Percentiles rank a stretch among this genome's conserved stretches.
These are phyloP conservation scores for Neotoxoptera formosana DNA, from an alignment of 1,140 invertebrate species.

Conservation along the genomic window DNA sequence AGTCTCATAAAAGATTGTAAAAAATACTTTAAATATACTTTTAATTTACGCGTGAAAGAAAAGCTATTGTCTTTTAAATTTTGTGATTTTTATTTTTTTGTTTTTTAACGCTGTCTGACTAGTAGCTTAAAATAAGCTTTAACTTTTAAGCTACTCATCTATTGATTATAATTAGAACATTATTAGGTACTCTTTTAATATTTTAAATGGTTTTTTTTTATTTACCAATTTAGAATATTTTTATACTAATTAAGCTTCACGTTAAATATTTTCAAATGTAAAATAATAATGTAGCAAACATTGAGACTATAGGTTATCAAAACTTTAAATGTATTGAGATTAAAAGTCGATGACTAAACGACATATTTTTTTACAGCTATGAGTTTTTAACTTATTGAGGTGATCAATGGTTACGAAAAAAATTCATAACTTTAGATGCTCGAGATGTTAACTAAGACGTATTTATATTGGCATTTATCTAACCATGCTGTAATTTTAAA, in stretches of 20 bases:
- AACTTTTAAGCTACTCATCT: background rate
- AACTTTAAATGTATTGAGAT: no score
- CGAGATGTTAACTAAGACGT: no score
- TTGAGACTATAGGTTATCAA: background rate
- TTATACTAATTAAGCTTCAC: background rate
- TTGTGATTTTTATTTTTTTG: background rate
- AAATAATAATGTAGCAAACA: background rate
- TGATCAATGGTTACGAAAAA: no score
- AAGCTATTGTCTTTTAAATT: background rate
- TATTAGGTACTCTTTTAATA: background rate
- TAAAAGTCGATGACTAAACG: no score
- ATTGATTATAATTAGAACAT: background rate
- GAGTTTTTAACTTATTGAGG: background rate
- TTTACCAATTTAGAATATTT: background rate
- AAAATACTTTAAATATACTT: background rate
- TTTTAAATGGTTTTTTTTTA: background rate
- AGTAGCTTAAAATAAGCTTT: background rate
- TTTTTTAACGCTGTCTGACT: background rate
- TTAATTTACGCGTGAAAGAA: background rate
- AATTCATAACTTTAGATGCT: no score
- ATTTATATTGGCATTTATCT: no score
- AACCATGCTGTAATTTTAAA: no score
- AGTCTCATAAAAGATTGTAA: background rate
- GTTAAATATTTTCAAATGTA: background rate
- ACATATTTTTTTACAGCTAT: background rate